Base-by-base conservation (phyloP, 2,797 vertebrate species). In the Cygnus olor region DNA sequence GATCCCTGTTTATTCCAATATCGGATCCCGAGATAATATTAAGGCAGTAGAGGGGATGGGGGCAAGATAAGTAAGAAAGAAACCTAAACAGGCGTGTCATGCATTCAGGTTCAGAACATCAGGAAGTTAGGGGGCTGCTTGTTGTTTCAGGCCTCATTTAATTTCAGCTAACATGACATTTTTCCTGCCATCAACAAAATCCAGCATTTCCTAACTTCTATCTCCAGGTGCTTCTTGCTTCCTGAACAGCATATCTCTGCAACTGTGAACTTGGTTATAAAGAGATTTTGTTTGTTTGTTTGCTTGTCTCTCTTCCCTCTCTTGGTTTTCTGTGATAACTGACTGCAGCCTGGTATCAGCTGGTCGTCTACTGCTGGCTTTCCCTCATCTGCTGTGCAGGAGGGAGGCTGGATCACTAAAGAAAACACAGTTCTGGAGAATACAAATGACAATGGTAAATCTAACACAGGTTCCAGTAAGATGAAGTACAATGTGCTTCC, bases 311-410 rank as follows among this genome's bases (percentile, higher is more conserved):
- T 71, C 25, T 83, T 68, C 6, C 2, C 2, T 76, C 24, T 64
- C 38, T 54, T 61, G 3, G 9, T 68, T 72, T 80, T 40, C 30
- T 72, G 40, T 73, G 51, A 28, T 28, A 54, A 25, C 14, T 30
- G 25, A 30, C 27, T 13, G 13, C 18, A 14, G 18, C 1, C 20
- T n/a, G 30, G 11, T 18, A 27, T 30, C 0, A 0, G 6, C 30
- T 70, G 57, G 36, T 83, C 45, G 24, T 47, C 60, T 58, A 5
- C 63, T 44, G 14, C 8, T 71, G 58, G 25, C 30, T 18, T 85
- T 34, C 32, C 19, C 34, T 77, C 17, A 17, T 18, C 21, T 38
- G 20, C 32, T 54, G 9, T 60, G 49, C 27, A 56, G 10, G 14
- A 76, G 18, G 20, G 32, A 79, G 25, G 32, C 15, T 27, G 65